These are phyloP conservation scores for Agonopterix heracliana DNA, from an alignment of 2,888 invertebrate species.

Conservation along the genomic window DNA sequence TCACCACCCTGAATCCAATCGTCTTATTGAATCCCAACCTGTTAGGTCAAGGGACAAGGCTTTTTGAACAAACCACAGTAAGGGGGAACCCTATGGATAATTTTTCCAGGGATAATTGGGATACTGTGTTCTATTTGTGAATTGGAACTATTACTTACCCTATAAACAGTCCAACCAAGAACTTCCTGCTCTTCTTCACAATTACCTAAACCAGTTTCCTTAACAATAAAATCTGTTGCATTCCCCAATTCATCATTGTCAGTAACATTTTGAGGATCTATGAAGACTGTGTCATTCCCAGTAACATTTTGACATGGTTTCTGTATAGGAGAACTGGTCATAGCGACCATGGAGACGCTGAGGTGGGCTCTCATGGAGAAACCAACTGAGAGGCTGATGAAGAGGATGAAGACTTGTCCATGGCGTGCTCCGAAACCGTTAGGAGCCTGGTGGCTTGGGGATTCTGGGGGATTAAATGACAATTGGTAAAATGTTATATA, in stretches of 20 bases:
- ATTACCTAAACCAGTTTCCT: neutral
- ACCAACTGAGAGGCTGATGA: slow-evolving; percentile 35
- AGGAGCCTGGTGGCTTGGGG: slow-evolving; percentile 10
- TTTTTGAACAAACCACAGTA: no score
- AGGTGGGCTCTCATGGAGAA: slow-evolving; percentile 37
- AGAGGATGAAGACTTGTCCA: slow-evolving; percentile 38
- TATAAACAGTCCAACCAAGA: neutral
- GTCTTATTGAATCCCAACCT: no score
- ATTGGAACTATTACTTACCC: neutral
- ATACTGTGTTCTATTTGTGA: no score
- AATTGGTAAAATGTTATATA: no score
- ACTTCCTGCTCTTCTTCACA: neutral
- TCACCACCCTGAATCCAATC: no score
- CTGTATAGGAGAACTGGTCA: slow-evolving; percentile 28
- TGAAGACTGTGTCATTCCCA: neutral
- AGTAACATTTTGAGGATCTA: no score
- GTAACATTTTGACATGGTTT: neutral
- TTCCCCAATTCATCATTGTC: no score
- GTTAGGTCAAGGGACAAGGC: no score
- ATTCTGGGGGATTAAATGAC: no score
- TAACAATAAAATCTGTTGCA: no score
- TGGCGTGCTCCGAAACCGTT: slow-evolving; percentile 47
- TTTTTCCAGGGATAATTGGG: no score
- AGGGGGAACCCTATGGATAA: no score
- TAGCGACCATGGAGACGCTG: slow-evolving; percentile 53